Evolutionary conservation across 64 coral and sea anemone species (phyloP).

Genomic region (Montipora efflorescens): DNA sequence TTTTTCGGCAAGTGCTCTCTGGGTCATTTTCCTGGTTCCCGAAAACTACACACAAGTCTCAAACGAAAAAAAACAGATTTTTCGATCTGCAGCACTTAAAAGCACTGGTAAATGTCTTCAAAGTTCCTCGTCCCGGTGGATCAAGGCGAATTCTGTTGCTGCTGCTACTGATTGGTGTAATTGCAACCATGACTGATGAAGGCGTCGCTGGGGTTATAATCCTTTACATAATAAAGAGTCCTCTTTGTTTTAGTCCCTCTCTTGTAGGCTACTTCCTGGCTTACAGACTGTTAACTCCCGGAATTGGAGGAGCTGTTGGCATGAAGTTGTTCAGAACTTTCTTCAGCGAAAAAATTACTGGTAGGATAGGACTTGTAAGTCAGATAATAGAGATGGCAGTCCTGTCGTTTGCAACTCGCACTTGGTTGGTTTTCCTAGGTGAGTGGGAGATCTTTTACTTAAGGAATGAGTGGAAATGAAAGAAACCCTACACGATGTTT

Average conservation of each 20-base stretch:
- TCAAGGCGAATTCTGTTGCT: constrained; percentile 52
- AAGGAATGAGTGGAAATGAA: background rate
- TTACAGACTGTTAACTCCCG: constrained; percentile 48
- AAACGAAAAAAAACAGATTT: constrained; percentile 27
- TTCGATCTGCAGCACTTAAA: constrained; percentile 34
- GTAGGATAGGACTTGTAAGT: constrained; percentile 48
- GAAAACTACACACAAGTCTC: constrained; percentile 47
- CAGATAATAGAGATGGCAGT: constrained; percentile 31
- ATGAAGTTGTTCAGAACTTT: constrained; percentile 71
- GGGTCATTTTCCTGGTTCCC: constrained; percentile 67
- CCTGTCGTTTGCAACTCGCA: constrained; percentile 49
- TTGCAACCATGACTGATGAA: background rate
- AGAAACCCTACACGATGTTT: background rate
- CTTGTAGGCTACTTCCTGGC: constrained; percentile 83
- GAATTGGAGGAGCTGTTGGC: constrained; percentile 72
- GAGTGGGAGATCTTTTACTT: too few relatives aligned
- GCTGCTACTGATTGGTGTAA: constrained; percentile 25
- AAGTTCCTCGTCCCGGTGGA: background rate
- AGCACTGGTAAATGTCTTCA: constrained; percentile 36
- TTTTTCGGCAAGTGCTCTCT: constrained; percentile 26
- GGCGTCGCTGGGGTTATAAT: constrained; percentile 31
- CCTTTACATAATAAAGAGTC: constrained; percentile 81
- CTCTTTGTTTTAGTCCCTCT: constrained; percentile 81
- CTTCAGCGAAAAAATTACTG: constrained; percentile 55
- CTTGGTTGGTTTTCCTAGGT: constrained; percentile 62